A percentile compares a stretch with the other conserved stretches of the same genome.
Conservation (phyloP, 2,113 vertebrate species). For the Dipodomys ordii region DNA sequence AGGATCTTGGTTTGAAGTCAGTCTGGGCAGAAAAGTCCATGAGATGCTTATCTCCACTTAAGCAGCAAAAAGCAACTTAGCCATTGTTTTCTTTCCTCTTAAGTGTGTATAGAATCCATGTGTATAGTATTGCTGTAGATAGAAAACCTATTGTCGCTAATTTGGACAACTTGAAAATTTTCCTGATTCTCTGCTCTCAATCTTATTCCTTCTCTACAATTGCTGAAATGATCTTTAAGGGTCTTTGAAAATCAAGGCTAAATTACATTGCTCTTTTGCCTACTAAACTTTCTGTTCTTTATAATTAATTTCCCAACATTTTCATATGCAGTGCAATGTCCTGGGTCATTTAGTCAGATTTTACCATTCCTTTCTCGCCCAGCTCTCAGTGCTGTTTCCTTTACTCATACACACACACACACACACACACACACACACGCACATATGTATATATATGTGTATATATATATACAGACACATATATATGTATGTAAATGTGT, state of each 20-base stretch:
- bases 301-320: neutral
- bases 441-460: neutral
- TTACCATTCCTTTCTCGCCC: no score
- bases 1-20: no score
- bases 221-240: conserved; percentile 1
- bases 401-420: neutral
- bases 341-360: neutral
- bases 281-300: neutral
- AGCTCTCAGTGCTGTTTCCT: neutral
- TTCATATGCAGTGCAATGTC: neutral
- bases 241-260: neutral
- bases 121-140: neutral
- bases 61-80: neutral
- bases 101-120: neutral
- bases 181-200: neutral
- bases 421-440: no score
- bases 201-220: neutral
- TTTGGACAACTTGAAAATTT: neutral
- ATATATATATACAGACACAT: no score
- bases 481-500: no score
- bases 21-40: no score
- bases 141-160: neutral
- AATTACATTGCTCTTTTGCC: neutral
- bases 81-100: neutral
- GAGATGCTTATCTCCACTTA: no score